These are phyloP conservation scores for Chrysodeixis includens DNA, from an alignment of 2,888 invertebrate species.

Conservation along the genomic window DNA sequence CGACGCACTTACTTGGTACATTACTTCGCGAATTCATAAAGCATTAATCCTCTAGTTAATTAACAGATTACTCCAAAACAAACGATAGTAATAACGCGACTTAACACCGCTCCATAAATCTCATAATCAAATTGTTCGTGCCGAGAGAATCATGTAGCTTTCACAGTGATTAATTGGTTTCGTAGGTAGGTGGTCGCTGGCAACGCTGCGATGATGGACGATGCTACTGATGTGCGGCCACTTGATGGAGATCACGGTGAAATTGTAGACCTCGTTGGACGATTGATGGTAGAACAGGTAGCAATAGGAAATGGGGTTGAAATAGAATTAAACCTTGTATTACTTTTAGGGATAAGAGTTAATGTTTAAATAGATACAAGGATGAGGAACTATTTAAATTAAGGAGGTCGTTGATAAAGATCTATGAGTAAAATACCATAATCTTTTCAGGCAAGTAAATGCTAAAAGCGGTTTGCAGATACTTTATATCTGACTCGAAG, in stretches of 20 bases:
- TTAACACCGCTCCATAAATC: constrained; percentile 51
- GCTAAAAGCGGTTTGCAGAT: not conserved
- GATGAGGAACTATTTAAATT: not conserved
- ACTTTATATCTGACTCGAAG: not conserved
- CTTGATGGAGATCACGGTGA: constrained; percentile 29
- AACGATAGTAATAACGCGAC: constrained; percentile 34
- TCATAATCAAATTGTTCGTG: constrained; percentile 46
- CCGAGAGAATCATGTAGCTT: constrained; percentile 52
- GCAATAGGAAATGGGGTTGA: no score
- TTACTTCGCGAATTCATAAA: not conserved
- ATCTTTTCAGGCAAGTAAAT: not conserved
- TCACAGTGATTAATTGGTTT: constrained; percentile 54
- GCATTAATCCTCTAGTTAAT: constrained; percentile 9
- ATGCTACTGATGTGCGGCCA: constrained; percentile 31
- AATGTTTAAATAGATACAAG: not conserved
- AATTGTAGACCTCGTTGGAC: constrained; percentile 41
- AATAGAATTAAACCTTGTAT: not conserved
- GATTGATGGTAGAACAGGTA: not conserved
- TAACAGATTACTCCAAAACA: constrained; percentile 22
- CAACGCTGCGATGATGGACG: constrained; percentile 39
- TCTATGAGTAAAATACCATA: no score
- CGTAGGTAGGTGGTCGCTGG: constrained; percentile 20
- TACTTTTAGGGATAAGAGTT: not conserved
- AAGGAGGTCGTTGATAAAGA: no score
- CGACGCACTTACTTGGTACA: not conserved